Base-by-base conservation (phyloP, 2,113 vertebrate genomes). In the Pomatostomus ruficeps region DNA sequence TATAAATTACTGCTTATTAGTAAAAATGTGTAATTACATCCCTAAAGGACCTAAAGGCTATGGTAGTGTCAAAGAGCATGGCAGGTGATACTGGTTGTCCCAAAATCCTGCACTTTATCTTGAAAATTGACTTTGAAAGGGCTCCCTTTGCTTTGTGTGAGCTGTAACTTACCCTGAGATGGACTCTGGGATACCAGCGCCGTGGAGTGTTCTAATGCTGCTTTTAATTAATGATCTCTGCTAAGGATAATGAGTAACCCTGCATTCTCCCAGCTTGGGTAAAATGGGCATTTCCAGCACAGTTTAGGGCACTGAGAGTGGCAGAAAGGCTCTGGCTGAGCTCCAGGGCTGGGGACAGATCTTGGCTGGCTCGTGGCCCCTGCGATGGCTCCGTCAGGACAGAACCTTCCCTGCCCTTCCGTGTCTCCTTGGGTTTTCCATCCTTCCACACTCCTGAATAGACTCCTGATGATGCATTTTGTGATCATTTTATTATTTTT, bases 151-250 rank as follows among this genome's bases (percentile, higher is more conserved):
- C 36, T 25, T 49, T 51, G 8, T 43, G 65, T 76, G 62, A 36
- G 33, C n/a, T 62, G 22, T 43, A 42, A 75, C 59, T 85, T 85
- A 87, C 77, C 85, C 93, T 72, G 81, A 52, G 52, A 75, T 46
- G 72, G 51, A 67, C 55, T 78, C 68, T 55, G 55, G 63, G 21
- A 63, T 26, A 8, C 24, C 28, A 40, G 31, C 1, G 0, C 45
- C 52, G 18, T 5, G 17, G 51, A 11, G 16, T 1, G 0, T 84
- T 46, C 55, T 89, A 55, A 71, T 43, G 23, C 38, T n/a, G 36
- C 73, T 72, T 89, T 89, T 95, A 88, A 91, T 93, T 88, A 90
- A 71, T 48, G 84, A 58, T 91, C 38, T 71, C 51, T 67, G 67
- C 61, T 65, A 38, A 73, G 85, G 88, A 93, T 90, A 90, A 82